phyloP scores from a whole-genome alignment of 1,140 invertebrate genomes.

The Drosophila kikkawai region DNA sequence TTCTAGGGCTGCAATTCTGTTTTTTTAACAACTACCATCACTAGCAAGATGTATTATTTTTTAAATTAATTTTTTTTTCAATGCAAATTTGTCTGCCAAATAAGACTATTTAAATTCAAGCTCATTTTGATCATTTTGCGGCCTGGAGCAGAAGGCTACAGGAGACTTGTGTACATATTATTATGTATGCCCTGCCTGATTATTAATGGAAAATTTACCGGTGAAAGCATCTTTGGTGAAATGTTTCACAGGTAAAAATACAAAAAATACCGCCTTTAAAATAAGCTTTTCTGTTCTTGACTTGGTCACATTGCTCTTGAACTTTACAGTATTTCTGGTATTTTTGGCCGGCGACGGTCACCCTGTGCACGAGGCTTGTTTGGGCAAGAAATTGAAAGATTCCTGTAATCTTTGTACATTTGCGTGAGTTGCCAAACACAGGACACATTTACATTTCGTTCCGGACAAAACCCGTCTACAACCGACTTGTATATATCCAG shows the following conservation, averaged over 20 bases:
- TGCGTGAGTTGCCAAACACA: constrained; percentile 68
- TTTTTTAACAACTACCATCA: too few relatives aligned
- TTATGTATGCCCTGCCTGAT: too few relatives aligned
- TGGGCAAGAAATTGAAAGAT: constrained; percentile 52
- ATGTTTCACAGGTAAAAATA: background rate
- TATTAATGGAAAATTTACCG: background rate
- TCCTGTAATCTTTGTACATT: constrained; percentile 55
- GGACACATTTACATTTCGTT: constrained; percentile 22
- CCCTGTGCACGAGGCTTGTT: constrained; percentile 39
- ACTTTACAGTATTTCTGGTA: background rate
- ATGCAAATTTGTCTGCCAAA: too few relatives aligned
- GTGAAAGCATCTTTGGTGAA: background rate
- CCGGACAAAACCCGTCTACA: constrained; percentile 4
- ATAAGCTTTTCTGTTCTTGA: background rate
- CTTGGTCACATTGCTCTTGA: background rate
- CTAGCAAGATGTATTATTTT: too few relatives aligned
- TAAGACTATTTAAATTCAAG: too few relatives aligned
- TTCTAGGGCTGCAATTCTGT: too few relatives aligned
- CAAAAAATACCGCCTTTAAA: background rate
- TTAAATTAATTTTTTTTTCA: too few relatives aligned
- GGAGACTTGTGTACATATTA: too few relatives aligned
- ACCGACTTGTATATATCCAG: constrained; percentile 46
- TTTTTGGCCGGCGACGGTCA: constrained; percentile 12
- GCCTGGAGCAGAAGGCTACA: too few relatives aligned
- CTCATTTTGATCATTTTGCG: too few relatives aligned